Evolutionary conservation across 2,113 vertebrate species (phyloP), one percentile per base, ranked within the genome.

Genomic region (Phylloscopus trochilus): DNA sequence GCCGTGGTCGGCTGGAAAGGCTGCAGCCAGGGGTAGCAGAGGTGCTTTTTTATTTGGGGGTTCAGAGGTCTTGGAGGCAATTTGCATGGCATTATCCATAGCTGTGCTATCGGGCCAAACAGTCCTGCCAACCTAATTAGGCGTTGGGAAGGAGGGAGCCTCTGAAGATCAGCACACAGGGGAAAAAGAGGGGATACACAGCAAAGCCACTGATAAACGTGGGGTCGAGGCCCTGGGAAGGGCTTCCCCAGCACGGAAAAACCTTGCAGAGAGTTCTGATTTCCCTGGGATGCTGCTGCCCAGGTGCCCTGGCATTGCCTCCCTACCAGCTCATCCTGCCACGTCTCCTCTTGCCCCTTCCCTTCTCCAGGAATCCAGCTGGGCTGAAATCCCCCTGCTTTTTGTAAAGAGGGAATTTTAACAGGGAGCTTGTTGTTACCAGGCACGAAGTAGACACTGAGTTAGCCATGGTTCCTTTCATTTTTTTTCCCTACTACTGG

Each of bases 21-120:
- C 72, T 2, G 1, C 81, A 43, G 55, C 70, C 46, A 73, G 64
- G 59, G 53, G 59, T 44, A 79, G 93, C 30, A 14, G 62, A 89
- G 77, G 59, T 70, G 66, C 69, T 94, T 80, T 64, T 93, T 53
- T 31, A 7, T 90, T 31, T 90, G 69, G 76, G 62, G 63, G 62
- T 69, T 92, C 43, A 41, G 60, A 89, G 80, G 70, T 93, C 95
- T 94, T 89, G 66, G 18, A 89, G 80, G 64, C 74, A 87, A 95
- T 93, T 92, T 96, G 76, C 93, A 90, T 80, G 64, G 52, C 64
- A 62, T 95, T 95, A 95, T 56, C 68, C 70, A 26, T 69, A 77
- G 77, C 62, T 35, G n/a, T 33, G 78, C 91, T 94, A 92, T 90
- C 30, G 1, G 90, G 58, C 72, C 79, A 70, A 94, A 79, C 89